Evolutionary conservation across 2,113 vertebrate genomes (phyloP).

Genomic region (Edolisoma coerulescens): DNA sequence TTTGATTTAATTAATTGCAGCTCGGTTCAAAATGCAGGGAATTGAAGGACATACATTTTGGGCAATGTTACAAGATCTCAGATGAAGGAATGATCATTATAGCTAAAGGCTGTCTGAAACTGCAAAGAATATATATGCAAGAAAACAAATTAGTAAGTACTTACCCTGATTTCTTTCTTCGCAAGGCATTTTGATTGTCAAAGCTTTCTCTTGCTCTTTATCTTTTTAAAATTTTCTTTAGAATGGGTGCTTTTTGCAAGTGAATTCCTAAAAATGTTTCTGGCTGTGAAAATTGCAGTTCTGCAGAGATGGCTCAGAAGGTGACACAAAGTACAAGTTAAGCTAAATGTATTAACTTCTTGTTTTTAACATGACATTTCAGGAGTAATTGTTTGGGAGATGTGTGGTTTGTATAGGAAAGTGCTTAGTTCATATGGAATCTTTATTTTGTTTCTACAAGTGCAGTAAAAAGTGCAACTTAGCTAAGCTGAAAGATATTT

Average conservation of each 20-base stretch:
- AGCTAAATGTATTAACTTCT: not conserved
- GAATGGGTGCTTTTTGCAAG: not conserved
- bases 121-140: slow-evolving; percentile 98
- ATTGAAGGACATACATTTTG: slow-evolving; percentile 94
- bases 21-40: slow-evolving; percentile 91
- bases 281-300: not conserved
- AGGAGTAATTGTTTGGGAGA: not conserved
- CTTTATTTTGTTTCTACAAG: not conserved
- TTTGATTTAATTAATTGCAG: slow-evolving; percentile 71
- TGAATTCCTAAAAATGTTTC: not conserved
- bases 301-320: not conserved
- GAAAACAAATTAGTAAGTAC: slow-evolving; percentile 97
- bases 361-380: not conserved
- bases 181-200: not conserved
- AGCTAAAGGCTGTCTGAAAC: slow-evolving; percentile 90
- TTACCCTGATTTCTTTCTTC: not conserved
- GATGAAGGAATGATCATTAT: slow-evolving; percentile 94
- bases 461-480: not conserved
- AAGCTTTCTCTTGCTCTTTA: not conserved
- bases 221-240: not conserved
- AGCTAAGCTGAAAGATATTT: not conserved
- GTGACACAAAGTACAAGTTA: not conserved
- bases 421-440: not conserved
- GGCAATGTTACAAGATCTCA: slow-evolving; percentile 95
- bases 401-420: not conserved